Evolutionary conservation across 2,797 vertebrate species (phyloP), one percentile per base, ranked within the genome.

Genomic region (Typhlichthys subterraneus): DNA sequence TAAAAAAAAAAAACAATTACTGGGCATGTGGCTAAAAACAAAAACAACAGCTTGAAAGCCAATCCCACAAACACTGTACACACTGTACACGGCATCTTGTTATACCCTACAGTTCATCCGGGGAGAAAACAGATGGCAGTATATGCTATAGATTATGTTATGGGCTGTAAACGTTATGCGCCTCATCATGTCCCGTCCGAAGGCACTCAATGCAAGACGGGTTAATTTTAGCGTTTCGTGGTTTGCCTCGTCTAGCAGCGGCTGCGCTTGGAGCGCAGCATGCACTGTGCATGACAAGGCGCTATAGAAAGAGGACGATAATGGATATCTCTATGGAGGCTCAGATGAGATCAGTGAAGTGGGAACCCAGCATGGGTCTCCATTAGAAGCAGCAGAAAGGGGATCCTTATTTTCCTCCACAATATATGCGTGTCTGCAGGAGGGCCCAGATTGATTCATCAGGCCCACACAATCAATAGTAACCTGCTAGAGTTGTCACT

Each of bases 391-490:
- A 67, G 49, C 12, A 46, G 67, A 75, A 69, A 64, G 61, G n/a
- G 19, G 52, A 75, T 67, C 31, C 17, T 75, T 61, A 19, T 76
- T 70, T 73, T 67, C 50, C 2, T 53, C 2, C 54, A 70, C 55
- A 19, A 60, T 62, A 63, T 73, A 61, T 64, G 52, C 54, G 67
- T 67, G 77, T 67, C 75, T 82, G 61, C 74, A 70, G 79, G 62
- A 78, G 73, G 70, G 65, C 51, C 57, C 76, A 79, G 84, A 88
- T 83, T 85, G 87, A 88, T 88, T 86, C 72, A 83, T 76, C 74
- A 81, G 76, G 62, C 65, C 59, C 52, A n/a, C 14, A 70, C 59
- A 81, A 87, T 87, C 86, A 79, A 86, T 88, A 66, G 54, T 51
- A 82, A 84, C 59, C 80, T 76, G 73, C 63, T 70, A 11, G 57